Percentiles rank a stretch among this genome's conserved stretches.
Evolutionary conservation across 2,797 vertebrate genomes (phyloP).

Genomic region (Syngnathus acus): DNA sequence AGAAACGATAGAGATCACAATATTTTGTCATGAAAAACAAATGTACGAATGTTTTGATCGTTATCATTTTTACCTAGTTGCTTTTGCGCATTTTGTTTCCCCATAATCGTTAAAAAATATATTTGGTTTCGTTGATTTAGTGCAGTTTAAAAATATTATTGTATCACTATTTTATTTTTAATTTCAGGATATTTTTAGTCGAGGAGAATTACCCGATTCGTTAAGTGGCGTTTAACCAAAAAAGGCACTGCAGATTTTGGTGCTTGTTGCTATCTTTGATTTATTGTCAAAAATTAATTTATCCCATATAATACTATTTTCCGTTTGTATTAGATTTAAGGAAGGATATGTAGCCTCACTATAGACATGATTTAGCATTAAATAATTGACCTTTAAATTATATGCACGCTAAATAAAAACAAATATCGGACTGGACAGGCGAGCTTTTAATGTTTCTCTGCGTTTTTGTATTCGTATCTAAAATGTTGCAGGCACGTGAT

Average conservation of each 20-base stretch:
- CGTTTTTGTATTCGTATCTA: not conserved
- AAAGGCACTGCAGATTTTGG: not conserved
- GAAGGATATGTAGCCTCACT: not conserved
- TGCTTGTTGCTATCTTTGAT: not conserved
- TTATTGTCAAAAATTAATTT: not conserved
- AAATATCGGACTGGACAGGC: not conserved
- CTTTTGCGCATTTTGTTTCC: no score
- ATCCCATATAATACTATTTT: not conserved
- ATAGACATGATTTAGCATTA: no score
- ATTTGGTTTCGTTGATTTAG: no score
- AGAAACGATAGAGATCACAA: not conserved
- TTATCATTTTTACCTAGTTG: no score
- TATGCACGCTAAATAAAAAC: not conserved
- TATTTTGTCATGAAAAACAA: not conserved
- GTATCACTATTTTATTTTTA: no score
- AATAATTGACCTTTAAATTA: no score
- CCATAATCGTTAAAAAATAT: no score
- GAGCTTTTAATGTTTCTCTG: not conserved
- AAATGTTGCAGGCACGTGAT: no score
- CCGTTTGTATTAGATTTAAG: not conserved
- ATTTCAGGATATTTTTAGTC: no score
- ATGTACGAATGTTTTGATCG: no score
- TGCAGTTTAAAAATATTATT: no score
- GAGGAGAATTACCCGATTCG: not conserved
- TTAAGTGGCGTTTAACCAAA: not conserved